Base-by-base conservation (phyloP, 2,888 invertebrate genomes). In the Cataglyphis rosenhaueri region DNA sequence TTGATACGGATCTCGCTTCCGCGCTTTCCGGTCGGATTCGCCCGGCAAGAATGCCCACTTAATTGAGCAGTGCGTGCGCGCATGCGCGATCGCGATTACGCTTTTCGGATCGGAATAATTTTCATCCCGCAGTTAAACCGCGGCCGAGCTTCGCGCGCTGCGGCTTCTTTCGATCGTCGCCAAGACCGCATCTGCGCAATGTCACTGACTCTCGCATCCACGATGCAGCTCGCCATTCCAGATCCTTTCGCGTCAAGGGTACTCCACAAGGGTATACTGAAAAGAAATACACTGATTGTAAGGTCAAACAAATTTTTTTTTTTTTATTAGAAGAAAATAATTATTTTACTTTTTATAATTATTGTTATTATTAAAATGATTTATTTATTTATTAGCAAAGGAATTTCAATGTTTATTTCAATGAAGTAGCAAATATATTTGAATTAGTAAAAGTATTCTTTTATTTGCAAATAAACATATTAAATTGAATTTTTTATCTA, bases 1-100 rank as follows among this genome's bases (percentile, higher is more conserved):
- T 79, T 79, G 78, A 79, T 79, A 79, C 44, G 35, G 78, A 79
- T 79, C 78, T 79, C 59, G 71, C 59, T 71, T 70, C 78, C 78
- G 78, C 78, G 78, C 78, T 79, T 79, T 79, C 78, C 78, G 71
- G 78, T 79, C 78, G 78, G 71, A 79, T 71, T 79, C 71, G 78
- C n/a, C 78, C 59, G 59, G 78, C 78, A 79, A 79, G 78, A 79
- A 79, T 79, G 44, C 78, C n/a, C 71, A 71, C 78, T n/a, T 79
- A 79, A 79, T 79, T 79, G 78, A 79, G 78, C 71, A 79, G 78
- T 79, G 59, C 44, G 71, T 44, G 78, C 57, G 78, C 57, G 78
- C 71, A 71, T 79, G 59, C 71, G 71, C 78, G 78, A 79, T 79
- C 71, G 59, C 35, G 78, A 79, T 79, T 79, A 79, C 71, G 18